These are phyloP conservation scores for Protobothrops flavoviridis DNA, from an alignment of 2,113 vertebrate species.

Conservation along the genomic window DNA sequence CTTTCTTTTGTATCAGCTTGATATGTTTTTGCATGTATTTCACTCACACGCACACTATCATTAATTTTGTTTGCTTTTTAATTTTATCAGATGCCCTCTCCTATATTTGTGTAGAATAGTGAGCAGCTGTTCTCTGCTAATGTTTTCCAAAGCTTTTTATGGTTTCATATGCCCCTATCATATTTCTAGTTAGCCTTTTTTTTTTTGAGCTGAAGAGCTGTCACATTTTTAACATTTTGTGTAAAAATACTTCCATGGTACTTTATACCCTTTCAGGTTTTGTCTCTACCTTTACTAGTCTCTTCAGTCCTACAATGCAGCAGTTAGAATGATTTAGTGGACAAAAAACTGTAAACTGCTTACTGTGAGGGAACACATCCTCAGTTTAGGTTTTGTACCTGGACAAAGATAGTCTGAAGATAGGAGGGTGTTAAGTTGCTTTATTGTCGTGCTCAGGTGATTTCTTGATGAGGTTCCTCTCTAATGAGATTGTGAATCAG, in stretches of 20 bases:
- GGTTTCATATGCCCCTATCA: conserved; percentile 24
- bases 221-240: conserved; percentile 27
- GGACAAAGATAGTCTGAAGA: background rate
- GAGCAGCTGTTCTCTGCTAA: conserved; percentile 28
- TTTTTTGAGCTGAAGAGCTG: conserved; percentile 6
- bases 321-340: background rate
- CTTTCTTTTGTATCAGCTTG: background rate
- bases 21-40: background rate
- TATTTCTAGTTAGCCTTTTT: conserved; percentile 3
- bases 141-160: conserved; percentile 27
- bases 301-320: background rate
- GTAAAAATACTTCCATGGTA: background rate
- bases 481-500: background rate
- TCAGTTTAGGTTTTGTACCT: background rate
- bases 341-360: background rate
- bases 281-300: background rate
- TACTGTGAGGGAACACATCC: background rate
- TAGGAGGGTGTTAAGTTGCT: background rate
- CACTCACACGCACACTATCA: background rate
- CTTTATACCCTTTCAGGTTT: background rate
- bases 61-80: conserved; percentile 10
- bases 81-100: conserved; percentile 15
- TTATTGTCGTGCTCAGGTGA: background rate
- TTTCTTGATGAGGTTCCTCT: background rate
- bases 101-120: conserved; percentile 22